Evolutionary conservation across 2,113 vertebrate species (phyloP), one percentile per base, ranked within the genome.

Genomic region (Orcinus orca): DNA sequence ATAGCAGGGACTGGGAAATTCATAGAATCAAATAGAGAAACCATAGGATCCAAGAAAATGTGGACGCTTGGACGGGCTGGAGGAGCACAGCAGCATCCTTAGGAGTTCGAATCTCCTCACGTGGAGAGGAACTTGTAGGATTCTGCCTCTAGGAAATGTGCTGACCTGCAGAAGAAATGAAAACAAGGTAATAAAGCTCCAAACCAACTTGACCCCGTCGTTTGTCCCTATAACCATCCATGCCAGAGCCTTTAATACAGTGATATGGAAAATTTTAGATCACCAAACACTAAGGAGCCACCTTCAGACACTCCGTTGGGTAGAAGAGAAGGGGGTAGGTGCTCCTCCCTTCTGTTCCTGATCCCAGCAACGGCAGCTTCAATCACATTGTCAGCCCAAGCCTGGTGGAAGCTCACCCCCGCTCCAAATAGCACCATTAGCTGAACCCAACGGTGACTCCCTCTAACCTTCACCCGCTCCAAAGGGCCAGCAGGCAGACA

Each of bases 101-200:
- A 18, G 25, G 53, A 88, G 36, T 65, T 3, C 62, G 81, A 15
- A 31, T 79, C 63, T 76, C 81, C 76, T 90, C 47, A 21, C 10
- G 38, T 84, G 70, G 11, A 53, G 26, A 10, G 9, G 26, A 93
- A 70, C n/a, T 36, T 81, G 50, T 44, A n/a, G 21, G 41, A 58
- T 36, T 93, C 63, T 44, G 31, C 38, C 86, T 74, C 95, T 98
- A 97, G 60, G 70, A 90, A 80, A 93, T 60, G 65, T 65, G 83
- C 9, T n/a, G 38, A 82, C 95, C 97, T 98, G 87, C 23, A 79
- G 65, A 63, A 88, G 80, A 96, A 96, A 95, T 21, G 62, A 67
- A 92, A 92, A 74, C 31, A 21, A 77, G 33, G 36, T 31, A 41
- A n/a, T 73, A 70, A 70, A 25, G 15, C 21, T 38, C 65, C 18